A percentile compares a stretch with the other conserved stretches of the same genome.
Evolutionary conservation across 2,888 invertebrate genomes (phyloP).

Genomic region (Andrena haemorrhoa): DNA sequence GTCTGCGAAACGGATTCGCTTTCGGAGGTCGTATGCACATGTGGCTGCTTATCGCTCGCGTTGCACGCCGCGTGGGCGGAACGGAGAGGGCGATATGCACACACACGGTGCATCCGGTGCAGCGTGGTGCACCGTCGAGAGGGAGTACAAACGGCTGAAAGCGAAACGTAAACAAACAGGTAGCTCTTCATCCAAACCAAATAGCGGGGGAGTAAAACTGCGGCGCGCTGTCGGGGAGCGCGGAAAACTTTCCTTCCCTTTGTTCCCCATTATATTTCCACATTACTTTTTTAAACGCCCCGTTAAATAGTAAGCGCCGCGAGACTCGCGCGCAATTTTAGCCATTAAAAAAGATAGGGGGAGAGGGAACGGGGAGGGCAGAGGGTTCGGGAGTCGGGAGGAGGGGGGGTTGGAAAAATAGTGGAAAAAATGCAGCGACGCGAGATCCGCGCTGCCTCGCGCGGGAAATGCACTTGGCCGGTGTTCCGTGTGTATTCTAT

Average conservation of each 20-base stretch:
- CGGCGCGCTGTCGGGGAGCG: conserved; percentile 60
- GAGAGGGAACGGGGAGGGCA: not conserved
- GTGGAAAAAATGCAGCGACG: conserved; percentile 21
- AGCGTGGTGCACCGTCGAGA: conserved; percentile 66
- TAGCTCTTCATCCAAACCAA: conserved; percentile 79
- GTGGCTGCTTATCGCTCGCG: conserved; percentile 69
- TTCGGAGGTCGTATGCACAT: conserved; percentile 68
- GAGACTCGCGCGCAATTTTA: conserved; percentile 66
- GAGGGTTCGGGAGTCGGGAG: not conserved
- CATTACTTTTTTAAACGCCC: conserved; percentile 72
- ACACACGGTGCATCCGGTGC: conserved; percentile 52
- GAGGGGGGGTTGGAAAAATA: not conserved
- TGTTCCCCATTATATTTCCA: conserved; percentile 70
- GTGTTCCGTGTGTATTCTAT: conserved; percentile 19
- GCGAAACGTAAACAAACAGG: conserved; percentile 80
- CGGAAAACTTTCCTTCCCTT: conserved; percentile 74
- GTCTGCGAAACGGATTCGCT: conserved; percentile 68
- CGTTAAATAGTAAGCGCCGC: conserved; percentile 71
- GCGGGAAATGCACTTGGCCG: conserved; percentile 9
- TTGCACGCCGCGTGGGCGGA: conserved; percentile 47
- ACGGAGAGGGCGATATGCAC: conserved; percentile 41
- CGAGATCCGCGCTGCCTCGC: conserved; percentile 3
- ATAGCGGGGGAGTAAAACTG: conserved; percentile 78
- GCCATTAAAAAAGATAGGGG: conserved; percentile 38
- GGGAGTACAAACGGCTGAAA: conserved; percentile 75